Evolutionary conservation across 2,888 invertebrate genomes (phyloP).

Genomic region (Idaea straminata): DNA sequence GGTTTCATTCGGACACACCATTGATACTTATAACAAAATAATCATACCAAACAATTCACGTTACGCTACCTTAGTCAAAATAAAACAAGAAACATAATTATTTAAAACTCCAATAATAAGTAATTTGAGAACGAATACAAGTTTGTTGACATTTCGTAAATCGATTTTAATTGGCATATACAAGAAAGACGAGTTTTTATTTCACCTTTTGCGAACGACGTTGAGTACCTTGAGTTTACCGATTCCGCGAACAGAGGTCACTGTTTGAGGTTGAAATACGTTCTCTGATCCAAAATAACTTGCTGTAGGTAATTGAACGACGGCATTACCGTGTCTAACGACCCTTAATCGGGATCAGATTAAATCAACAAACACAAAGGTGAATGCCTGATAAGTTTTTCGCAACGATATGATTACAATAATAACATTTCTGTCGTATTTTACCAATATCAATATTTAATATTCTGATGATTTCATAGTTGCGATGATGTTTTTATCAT

Average conservation of each 20-base stretch:
- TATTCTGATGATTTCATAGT: too few relatives aligned
- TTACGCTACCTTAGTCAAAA: not conserved
- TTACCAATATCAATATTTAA: too few relatives aligned
- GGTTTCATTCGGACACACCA: conserved; percentile 15
- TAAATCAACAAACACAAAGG: conserved; percentile 37
- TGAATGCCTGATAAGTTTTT: conserved; percentile 57
- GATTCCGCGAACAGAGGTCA: conserved; percentile 57
- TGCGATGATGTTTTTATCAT: too few relatives aligned
- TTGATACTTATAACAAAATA: conserved; percentile 4
- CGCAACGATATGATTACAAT: conserved; percentile 18
- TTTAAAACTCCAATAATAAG: conserved; percentile 12
- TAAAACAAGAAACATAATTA: not conserved
- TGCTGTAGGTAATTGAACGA: conserved; percentile 17
- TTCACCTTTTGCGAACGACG: conserved; percentile 50
- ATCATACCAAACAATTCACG: not conserved
- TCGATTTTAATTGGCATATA: conserved; percentile 38
- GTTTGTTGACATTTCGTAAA: conserved; percentile 61
- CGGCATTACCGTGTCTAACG: conserved; percentile 20
- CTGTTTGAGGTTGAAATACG: conserved; percentile 42
- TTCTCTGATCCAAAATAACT: conserved; percentile 20
- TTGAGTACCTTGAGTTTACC: conserved; percentile 53
- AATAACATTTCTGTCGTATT: not conserved
- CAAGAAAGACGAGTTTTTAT: conserved; percentile 53
- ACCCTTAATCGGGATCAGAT: conserved; percentile 37
- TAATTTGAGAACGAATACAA: conserved; percentile 48